Percentiles rank a stretch among this genome's conserved stretches.
These are phyloP conservation scores for Dasypolia templi DNA, from an alignment of 2,888 invertebrate genomes.

Conservation along the genomic window DNA sequence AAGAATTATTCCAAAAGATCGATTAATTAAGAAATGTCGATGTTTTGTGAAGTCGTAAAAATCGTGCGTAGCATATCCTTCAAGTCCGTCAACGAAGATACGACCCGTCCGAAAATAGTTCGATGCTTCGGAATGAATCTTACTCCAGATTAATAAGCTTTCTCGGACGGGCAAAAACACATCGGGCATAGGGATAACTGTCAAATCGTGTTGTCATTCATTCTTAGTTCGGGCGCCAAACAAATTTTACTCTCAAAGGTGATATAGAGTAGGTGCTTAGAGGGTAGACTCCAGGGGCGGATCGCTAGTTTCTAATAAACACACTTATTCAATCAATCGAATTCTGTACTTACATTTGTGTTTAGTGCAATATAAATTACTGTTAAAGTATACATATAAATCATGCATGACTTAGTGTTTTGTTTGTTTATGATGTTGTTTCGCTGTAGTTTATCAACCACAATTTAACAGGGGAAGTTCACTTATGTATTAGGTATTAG, in stretches of 20 bases:
- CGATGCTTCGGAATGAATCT: too few species aligned
- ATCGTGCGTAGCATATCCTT: too few species aligned
- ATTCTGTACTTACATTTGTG: conserved; percentile 16
- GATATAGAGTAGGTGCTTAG: too few species aligned
- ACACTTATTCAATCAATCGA: conserved; percentile 10
- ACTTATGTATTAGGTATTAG: background rate
- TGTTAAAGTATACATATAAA: background rate
- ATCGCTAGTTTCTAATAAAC: conserved; percentile 8
- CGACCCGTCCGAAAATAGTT: too few species aligned
- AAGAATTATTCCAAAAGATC: background rate
- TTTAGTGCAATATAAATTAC: conserved; percentile 17
- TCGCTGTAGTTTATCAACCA: conserved; percentile 4
- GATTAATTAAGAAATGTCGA: background rate
- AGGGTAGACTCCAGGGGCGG: too few species aligned
- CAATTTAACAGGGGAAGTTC: background rate
- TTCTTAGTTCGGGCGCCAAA: too few species aligned
- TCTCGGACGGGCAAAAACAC: too few species aligned
- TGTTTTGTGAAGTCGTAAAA: background rate
- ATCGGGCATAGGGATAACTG: too few species aligned
- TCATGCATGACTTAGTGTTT: background rate
- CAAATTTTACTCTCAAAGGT: too few species aligned
- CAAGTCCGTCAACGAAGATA: too few species aligned
- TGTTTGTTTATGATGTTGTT: conserved; percentile 9
- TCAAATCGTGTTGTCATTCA: too few species aligned
- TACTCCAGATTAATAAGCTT: too few species aligned